Percentiles rank a stretch among this genome's conserved stretches.
These are phyloP conservation scores for Argyrosomus regius DNA, from an alignment of 2,797 vertebrate genomes.

Conservation along the genomic window DNA sequence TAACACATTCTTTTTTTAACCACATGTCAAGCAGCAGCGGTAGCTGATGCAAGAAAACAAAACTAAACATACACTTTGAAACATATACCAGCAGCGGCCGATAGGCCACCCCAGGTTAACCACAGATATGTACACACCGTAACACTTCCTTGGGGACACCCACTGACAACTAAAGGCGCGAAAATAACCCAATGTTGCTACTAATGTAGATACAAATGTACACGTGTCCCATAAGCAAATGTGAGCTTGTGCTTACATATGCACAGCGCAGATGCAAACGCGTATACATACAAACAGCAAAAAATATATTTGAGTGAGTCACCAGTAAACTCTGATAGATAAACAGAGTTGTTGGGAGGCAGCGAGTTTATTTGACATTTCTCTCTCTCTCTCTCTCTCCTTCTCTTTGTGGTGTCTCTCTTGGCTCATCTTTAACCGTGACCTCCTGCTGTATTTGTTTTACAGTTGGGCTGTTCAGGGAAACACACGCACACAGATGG, in stretches of 20 bases:
- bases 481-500: slow-evolving; percentile 28
- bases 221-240: slow-evolving; percentile 40
- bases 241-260: slow-evolving; percentile 28
- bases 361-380: slow-evolving; percentile 81
- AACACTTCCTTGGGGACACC: slow-evolving; percentile 54
- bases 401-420: slow-evolving; percentile 57
- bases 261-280: slow-evolving; percentile 35
- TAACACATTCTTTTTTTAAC: slow-evolving; percentile 60
- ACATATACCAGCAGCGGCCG: slow-evolving; percentile 54
- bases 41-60: slow-evolving; percentile 59
- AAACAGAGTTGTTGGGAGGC: slow-evolving; percentile 76
- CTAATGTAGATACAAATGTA: slow-evolving; percentile 38
- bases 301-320: slow-evolving; percentile 62
- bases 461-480: slow-evolving; percentile 57
- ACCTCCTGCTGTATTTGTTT: slow-evolving; percentile 78
- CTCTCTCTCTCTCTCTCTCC: slow-evolving; percentile 28
- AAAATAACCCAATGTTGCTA: slow-evolving; percentile 42
- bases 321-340: slow-evolving; percentile 69
- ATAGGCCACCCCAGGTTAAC: slow-evolving; percentile 65
- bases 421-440: slow-evolving; percentile 63
- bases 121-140: slow-evolving; percentile 65
- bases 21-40: slow-evolving; percentile 68
- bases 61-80: slow-evolving; percentile 69
- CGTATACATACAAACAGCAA: slow-evolving; percentile 26
- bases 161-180: slow-evolving; percentile 47